phyloP scores from a whole-genome alignment of 2,797 vertebrate genomes.

The Malurus leucopterus region DNA sequence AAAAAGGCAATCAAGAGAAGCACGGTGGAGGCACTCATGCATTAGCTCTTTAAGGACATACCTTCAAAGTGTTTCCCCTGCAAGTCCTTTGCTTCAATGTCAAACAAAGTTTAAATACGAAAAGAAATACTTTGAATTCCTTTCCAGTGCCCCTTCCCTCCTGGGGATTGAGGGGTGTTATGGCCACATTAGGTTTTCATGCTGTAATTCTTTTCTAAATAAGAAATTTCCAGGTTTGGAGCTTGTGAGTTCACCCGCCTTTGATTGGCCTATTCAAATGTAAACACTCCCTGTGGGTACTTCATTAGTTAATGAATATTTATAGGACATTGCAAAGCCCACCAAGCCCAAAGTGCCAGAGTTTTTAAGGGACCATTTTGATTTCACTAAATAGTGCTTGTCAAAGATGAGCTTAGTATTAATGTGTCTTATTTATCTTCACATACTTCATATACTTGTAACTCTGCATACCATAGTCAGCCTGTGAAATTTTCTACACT shows the following conservation, averaged over 20 bases:
- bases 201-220: slow-evolving; percentile 35
- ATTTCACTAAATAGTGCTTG: slow-evolving; percentile 12
- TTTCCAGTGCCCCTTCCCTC: slow-evolving; percentile 18
- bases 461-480: background rate
- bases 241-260: slow-evolving; percentile 32
- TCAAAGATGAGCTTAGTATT: background rate
- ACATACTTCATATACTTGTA: background rate
- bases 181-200: slow-evolving; percentile 28
- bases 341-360: slow-evolving; percentile 12
- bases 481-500: background rate
- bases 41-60: slow-evolving; percentile 20
- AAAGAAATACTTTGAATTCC: slow-evolving; percentile 24
- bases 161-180: slow-evolving; percentile 17
- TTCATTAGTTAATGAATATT: slow-evolving; percentile 56
- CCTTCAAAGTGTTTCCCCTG: background rate
- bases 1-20: background rate
- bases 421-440: background rate
- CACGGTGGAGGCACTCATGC: background rate
- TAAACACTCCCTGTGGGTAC: slow-evolving; percentile 56
- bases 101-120: slow-evolving; percentile 42
- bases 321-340: slow-evolving; percentile 30
- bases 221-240: slow-evolving; percentile 58
- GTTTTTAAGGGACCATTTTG: slow-evolving; percentile 27
- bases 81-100: slow-evolving; percentile 27
- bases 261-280: slow-evolving; percentile 63